These are phyloP conservation scores for Bovichtus diacanthus DNA, from an alignment of 2,797 vertebrate species.

Conservation along the genomic window DNA sequence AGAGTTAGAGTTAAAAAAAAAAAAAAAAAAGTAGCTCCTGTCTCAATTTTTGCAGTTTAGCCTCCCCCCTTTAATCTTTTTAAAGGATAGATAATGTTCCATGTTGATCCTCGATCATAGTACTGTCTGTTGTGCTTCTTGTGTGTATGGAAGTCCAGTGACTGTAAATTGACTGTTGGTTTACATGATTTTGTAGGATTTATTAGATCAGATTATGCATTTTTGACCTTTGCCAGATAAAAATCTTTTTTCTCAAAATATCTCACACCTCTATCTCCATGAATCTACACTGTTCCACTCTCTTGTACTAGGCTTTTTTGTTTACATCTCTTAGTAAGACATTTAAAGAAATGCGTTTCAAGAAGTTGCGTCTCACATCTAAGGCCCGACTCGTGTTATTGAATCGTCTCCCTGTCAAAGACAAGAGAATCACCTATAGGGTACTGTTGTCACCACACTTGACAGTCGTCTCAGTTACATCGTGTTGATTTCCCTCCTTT, in stretches of 20 bases:
- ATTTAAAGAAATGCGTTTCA: background rate
- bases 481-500: conserved; percentile 72
- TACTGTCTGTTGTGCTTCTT: background rate
- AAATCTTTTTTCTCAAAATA: background rate
- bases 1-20: background rate
- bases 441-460: conserved; percentile 48
- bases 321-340: background rate
- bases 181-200: background rate
- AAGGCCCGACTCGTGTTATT: conserved; percentile 17
- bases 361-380: background rate
- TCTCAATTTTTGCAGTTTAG: background rate
- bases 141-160: background rate
- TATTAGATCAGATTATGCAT: background rate
- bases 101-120: background rate
- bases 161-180: background rate
- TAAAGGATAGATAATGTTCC: background rate
- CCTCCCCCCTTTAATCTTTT: too few species aligned
- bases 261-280: background rate
- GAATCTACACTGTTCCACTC: background rate
- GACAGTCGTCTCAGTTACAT: conserved; percentile 75
- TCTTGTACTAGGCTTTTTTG: background rate
- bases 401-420: conserved; percentile 20
- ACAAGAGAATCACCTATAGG: conserved; percentile 18
- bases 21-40: background rate
- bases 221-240: background rate